Base-by-base conservation (phyloP, 2,888 invertebrate species). In the Agrochola lota region DNA sequence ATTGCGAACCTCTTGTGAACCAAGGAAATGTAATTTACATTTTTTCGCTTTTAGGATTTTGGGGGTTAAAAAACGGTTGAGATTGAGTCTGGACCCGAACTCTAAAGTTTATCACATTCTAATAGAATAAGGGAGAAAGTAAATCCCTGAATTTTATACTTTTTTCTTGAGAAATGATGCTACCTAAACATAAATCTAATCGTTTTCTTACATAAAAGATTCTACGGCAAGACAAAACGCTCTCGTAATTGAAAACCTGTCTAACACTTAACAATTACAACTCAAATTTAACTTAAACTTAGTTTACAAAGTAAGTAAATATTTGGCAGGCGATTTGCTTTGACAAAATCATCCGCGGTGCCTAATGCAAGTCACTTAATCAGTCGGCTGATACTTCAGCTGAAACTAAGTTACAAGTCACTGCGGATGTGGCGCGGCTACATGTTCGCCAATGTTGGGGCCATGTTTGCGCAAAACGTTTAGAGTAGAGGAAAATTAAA, bases 301-400 rank as follows among this genome's bases (percentile, higher is more conserved):
- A 83, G 40, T 75, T 79, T 63, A 59, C 79, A 70, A 83, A 77
- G 77, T 74, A 69, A 86, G 82, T 71, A 85, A 84, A 88, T 80
- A 91, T 89, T 90, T 88, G 87, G 83, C 85, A 84, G 74, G 78
- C 77, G 81, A 86, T 84, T 88, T 83, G 85, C 86, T 87, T 86
- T 87, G 88, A 88, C 88, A 90, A 88, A 88, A 91, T 90, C 88
- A 85, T 83, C 84, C 77, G 67, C 74, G 78, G 78, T 74, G 76
- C 72, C 81, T 85, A 85, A 83, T 88, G 90, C 90, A 91, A 91
- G 91, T 91, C 91, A 91, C 90, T 91, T 91, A 90, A 91, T 90
- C 91, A 91, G 88, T 59, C 72, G 46, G 63, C 72, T 83, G 87
- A 86, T 83, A 85, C 85, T 87, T 83, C 74, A 84, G 78, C 75